Evolutionary conservation across 2,113 vertebrate species (phyloP).

Genomic region (Etia nguti): DNA sequence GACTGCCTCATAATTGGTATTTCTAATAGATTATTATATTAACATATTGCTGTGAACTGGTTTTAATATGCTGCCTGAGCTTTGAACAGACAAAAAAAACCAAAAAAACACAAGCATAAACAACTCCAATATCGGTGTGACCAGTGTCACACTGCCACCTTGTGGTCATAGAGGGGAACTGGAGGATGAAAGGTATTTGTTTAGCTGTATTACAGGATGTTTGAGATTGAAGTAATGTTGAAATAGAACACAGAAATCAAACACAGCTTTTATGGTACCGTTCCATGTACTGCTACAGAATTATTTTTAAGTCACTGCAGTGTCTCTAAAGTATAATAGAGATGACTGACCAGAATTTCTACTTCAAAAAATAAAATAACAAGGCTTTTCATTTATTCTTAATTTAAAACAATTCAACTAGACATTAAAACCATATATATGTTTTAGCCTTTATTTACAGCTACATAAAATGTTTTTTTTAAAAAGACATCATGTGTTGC

Average conservation of each 20-base stretch:
- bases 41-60: background rate
- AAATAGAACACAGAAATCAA: background rate
- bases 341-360: background rate
- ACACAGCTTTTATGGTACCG: background rate
- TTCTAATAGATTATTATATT: background rate
- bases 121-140: background rate
- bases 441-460: background rate
- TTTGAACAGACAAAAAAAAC: background rate
- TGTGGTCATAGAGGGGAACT: slow-evolving; percentile 27
- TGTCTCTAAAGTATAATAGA: background rate
- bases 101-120: background rate
- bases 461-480: background rate
- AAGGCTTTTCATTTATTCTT: background rate
- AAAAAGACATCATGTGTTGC: background rate
- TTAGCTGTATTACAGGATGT: background rate
- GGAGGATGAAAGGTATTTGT: background rate
- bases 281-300: background rate
- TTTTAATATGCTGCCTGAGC: background rate
- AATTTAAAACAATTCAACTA: background rate
- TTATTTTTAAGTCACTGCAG: background rate
- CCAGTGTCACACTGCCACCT: slow-evolving; percentile 43
- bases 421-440: background rate
- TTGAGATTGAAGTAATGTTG: background rate
- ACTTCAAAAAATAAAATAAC: background rate
- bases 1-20: background rate